Percentiles rank a stretch among this genome's conserved stretches.
phyloP scores from a whole-genome alignment of 2,797 vertebrate genomes.

The Hippopotamyrus pictus region DNA sequence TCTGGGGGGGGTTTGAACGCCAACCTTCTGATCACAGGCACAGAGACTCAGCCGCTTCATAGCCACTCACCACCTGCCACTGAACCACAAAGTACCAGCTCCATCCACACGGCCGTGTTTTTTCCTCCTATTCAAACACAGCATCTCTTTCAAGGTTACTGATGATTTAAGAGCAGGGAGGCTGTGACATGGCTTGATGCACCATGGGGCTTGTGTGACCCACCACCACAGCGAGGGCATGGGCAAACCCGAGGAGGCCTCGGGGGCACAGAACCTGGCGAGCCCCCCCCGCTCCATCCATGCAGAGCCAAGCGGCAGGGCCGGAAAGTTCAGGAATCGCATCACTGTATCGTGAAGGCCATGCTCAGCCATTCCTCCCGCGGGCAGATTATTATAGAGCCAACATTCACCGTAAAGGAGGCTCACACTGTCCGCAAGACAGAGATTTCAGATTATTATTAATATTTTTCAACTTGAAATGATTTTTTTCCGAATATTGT shows the following conservation, averaged over 20 bases:
- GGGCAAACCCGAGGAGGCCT: not conserved
- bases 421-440: not conserved
- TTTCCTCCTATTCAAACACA: not conserved
- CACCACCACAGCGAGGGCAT: not conserved
- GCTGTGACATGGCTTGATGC: not conserved
- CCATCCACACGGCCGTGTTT: too few relatives aligned
- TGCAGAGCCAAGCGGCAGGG: not conserved
- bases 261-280: not conserved
- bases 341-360: not conserved
- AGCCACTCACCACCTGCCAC: not conserved
- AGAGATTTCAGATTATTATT: not conserved
- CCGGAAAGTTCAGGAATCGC: not conserved
- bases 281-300: not conserved
- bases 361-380: not conserved
- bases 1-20: not conserved
- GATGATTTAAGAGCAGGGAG: not conserved
- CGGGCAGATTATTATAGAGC: not conserved
- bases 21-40: not conserved
- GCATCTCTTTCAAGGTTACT: not conserved
- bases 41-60: not conserved
- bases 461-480: not conserved
- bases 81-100: not conserved
- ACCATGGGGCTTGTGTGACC: not conserved
- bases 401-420: not conserved
- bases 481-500: not conserved